These are phyloP conservation scores for Brevimyrus niger DNA, from an alignment of 2,113 vertebrate genomes.

Conservation along the genomic window DNA sequence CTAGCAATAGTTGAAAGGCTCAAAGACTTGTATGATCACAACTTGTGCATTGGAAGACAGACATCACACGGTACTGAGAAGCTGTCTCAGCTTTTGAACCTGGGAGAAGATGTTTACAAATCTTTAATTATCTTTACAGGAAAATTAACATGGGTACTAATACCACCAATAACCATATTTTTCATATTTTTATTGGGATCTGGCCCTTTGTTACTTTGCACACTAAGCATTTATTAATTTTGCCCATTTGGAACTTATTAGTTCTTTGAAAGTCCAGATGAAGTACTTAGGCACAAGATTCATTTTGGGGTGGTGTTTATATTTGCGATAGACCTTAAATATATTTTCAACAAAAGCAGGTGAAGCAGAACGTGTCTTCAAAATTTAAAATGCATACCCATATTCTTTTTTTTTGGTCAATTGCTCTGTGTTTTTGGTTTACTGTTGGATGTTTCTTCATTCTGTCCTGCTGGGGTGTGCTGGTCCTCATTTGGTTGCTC, in stretches of 20 bases:
- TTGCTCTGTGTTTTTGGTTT: not conserved
- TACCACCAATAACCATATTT: not conserved
- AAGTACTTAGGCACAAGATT: not conserved
- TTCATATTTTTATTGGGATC: not conserved
- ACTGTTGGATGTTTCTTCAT: not conserved
- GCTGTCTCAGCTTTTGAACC: not conserved
- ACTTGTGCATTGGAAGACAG: not conserved
- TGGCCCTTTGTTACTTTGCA: not conserved
- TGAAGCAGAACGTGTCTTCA: not conserved
- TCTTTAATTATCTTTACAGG: not conserved
- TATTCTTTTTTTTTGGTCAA: not conserved
- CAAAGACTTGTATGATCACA: not conserved
- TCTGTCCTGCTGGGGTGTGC: not conserved
- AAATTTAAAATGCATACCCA: not conserved
- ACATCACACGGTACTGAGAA: not conserved
- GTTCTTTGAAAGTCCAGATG: not conserved
- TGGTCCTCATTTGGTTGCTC: not conserved
- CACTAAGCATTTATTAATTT: not conserved
- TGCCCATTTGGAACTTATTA: not conserved
- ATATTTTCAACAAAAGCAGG: not conserved
- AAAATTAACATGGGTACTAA: not conserved
- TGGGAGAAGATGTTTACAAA: not conserved
- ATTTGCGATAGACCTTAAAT: not conserved
- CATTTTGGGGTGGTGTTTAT: not conserved
- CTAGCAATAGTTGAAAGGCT: not conserved